Base-by-base conservation (phyloP, 2,797 vertebrate species). In the Semaprochilodus insignis region DNA sequence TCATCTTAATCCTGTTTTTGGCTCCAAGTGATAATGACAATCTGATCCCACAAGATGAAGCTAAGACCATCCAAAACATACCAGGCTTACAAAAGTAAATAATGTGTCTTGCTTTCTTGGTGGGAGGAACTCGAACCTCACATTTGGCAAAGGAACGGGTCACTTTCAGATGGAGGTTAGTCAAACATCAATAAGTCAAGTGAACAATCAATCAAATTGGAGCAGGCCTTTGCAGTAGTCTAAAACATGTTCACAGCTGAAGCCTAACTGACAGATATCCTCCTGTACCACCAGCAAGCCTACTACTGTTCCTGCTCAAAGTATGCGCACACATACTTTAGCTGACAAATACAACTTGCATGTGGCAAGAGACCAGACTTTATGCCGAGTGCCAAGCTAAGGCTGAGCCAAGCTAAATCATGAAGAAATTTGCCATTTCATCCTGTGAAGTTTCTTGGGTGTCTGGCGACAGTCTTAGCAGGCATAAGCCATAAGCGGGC, bases 351-450 rank as follows among this genome's bases (percentile, higher is more conserved):
- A 48, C 78, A 55, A 85, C 66, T 8, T 78, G 57, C 81, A 80
- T 70, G 76, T 88, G 89, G 86, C 85, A 34, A 51, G 82, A n/a
- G 19, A 91, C 82, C 83, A 86, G 85, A 72, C 85, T 80, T n/a
- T 80, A 83, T 70, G 65, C 31, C 8, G 79, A 86, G 78, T 86
- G 86, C 89, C 87, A 87, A 81, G 78, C 77, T 90, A 88, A 89
- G 76, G 6, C 62, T 0, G 1, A 73, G 77, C 91, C 91, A 91
- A 89, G 78, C 15, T 81, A 88, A 91, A 93, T 91, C 88, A 91
- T 88, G 23, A 87, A 89, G 85, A 92, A 91, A 90, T 87, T 71
- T 89, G 87, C 85, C 70, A 85, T 91, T 92, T 84, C 89, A 88
- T 90, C 84, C 88, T 80, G 27, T 51, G 85, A 84, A 69, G 88